Percentiles rank a stretch among this genome's conserved stretches.
phyloP scores from a whole-genome alignment of 92 coral and sea anemone species.

The Siderastrea siderea region DNA sequence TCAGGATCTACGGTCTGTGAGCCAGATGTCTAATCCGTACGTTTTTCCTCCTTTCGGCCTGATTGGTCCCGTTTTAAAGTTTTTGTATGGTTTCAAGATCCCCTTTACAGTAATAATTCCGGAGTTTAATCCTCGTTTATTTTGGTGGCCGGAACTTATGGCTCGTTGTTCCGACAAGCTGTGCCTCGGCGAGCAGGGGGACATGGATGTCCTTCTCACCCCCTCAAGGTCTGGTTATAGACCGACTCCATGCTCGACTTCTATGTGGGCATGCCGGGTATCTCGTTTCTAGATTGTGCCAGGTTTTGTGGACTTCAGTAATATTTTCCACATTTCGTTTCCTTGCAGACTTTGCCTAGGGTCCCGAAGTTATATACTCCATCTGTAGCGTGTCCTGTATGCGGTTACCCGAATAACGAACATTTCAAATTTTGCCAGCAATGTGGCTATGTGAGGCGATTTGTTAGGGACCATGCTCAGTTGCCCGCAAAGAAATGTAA shows the following conservation, averaged over 20 bases:
- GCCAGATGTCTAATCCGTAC: constrained; percentile 18
- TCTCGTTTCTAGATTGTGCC: constrained; percentile 20
- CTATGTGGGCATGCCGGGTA: constrained; percentile 49
- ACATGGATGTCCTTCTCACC: constrained; percentile 34
- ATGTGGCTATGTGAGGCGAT: constrained; percentile 21
- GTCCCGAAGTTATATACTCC: constrained; percentile 38
- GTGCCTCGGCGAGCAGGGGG: constrained; percentile 26
- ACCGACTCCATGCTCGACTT: constrained; percentile 15
- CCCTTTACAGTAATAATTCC: constrained; percentile 21
- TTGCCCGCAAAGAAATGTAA: no score
- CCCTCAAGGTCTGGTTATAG: constrained; percentile 42
- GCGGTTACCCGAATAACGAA: constrained; percentile 20
- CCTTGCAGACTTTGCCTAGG: constrained; percentile 39
- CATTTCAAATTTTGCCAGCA: constrained; percentile 27
- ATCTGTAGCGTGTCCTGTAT: constrained; percentile 22
- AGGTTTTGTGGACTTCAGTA: neutral
- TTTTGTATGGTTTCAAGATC: neutral
- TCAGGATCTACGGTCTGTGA: constrained; percentile 22
- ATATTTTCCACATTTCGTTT: neutral
- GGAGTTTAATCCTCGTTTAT: neutral
- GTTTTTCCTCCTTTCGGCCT: constrained; percentile 48
- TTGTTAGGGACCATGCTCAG: neutral
- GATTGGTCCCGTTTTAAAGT: constrained; percentile 30
- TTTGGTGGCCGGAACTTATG: constrained; percentile 50
- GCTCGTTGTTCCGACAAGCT: constrained; percentile 22